These are phyloP conservation scores for Pocillopora verrucosa DNA, from an alignment of 64 coral and sea anemone genomes.

Conservation along the genomic window DNA sequence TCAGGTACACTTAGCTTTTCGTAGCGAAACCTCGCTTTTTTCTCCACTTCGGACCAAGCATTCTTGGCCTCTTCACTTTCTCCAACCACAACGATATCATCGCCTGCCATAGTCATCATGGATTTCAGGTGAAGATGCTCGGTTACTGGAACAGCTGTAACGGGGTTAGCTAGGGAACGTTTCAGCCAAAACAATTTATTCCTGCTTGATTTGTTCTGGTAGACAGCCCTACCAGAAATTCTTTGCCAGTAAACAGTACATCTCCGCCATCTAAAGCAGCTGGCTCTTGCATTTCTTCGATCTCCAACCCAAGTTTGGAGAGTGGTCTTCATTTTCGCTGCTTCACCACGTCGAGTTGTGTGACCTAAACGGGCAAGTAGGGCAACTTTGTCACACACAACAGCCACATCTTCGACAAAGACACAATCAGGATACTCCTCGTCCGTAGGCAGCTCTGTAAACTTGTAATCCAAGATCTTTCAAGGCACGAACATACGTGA, in stretches of 20 bases:
- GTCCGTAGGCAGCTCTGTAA: slow-evolving; percentile 48
- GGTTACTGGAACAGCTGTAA: slow-evolving; percentile 47
- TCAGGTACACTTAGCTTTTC: slow-evolving; percentile 60
- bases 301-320: slow-evolving; percentile 61
- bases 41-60: slow-evolving; percentile 54
- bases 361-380: slow-evolving; percentile 74
- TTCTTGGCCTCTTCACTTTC: slow-evolving; percentile 50
- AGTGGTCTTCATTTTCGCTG: slow-evolving; percentile 46
- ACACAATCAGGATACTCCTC: slow-evolving; percentile 92
- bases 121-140: slow-evolving; percentile 78
- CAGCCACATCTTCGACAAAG: slow-evolving; percentile 92
- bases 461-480: slow-evolving; percentile 87
- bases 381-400: slow-evolving; percentile 66
- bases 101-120: slow-evolving; percentile 80
- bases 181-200: slow-evolving; percentile 52
- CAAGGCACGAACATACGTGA: slow-evolving; percentile 59
- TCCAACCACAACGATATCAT: slow-evolving; percentile 52
- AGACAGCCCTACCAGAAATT: slow-evolving; percentile 89
- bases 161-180: slow-evolving; percentile 76
- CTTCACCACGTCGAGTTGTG: slow-evolving; percentile 73
- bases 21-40: slow-evolving; percentile 69
- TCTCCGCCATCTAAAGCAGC: slow-evolving; percentile 88
- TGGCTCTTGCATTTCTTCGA: slow-evolving; percentile 74
- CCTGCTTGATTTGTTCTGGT: slow-evolving; percentile 73
- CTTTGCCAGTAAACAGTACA: slow-evolving; percentile 91